Conservation (phyloP, 2,113 vertebrate genomes). For the Recurvirostra avosetta region DNA sequence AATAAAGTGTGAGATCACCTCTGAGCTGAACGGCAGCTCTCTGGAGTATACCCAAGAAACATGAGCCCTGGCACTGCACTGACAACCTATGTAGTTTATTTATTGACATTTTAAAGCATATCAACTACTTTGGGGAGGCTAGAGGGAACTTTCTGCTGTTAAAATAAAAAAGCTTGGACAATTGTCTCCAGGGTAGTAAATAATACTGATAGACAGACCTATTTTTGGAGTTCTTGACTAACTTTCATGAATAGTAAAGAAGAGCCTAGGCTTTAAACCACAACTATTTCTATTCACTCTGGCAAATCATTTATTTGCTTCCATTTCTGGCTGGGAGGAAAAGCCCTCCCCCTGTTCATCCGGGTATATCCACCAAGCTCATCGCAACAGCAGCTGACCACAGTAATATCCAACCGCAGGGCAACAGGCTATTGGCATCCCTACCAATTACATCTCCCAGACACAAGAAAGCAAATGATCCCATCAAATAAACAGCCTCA, state of each 20-base stretch:
- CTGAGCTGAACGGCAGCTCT: background rate
- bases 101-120: background rate
- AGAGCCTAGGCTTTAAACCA: background rate
- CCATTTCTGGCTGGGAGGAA: background rate
- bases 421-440: background rate
- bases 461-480: background rate
- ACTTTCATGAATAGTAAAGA: background rate
- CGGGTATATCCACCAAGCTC: background rate
- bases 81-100: background rate
- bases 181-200: background rate
- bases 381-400: background rate
- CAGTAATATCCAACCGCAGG: background rate
- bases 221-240: background rate
- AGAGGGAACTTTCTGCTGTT: background rate
- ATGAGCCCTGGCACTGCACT: background rate
- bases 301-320: background rate
- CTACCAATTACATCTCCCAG: background rate
- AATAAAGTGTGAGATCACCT: background rate
- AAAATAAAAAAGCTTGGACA: background rate
- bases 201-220: background rate
- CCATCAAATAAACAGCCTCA: background rate
- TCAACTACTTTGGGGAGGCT: background rate
- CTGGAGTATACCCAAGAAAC: background rate
- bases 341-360: background rate
- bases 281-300: background rate